Conservation (phyloP, 2,113 vertebrate species). For the Macaca fascicularis region DNA sequence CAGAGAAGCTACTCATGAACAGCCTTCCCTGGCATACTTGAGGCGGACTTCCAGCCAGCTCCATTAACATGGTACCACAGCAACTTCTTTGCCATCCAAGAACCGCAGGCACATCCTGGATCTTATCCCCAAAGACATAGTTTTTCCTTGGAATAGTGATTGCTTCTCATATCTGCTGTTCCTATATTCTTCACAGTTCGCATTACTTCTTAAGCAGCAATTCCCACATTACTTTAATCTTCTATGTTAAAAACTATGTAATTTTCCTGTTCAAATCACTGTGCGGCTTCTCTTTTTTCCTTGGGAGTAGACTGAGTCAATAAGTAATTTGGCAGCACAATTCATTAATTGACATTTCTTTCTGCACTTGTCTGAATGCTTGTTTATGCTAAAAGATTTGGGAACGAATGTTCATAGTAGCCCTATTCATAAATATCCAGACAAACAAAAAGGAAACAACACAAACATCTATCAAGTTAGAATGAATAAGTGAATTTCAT, state of each 20-base stretch:
- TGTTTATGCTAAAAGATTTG: background rate
- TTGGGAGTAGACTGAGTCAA: background rate
- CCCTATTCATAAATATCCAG: background rate
- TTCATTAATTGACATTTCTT: background rate
- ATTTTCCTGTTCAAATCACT: background rate
- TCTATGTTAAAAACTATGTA: background rate
- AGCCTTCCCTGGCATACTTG: background rate
- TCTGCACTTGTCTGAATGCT: background rate
- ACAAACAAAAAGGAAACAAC: background rate
- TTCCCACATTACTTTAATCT: background rate
- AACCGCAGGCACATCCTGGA: accelerated
- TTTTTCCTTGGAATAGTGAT: background rate
- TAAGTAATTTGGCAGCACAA: background rate
- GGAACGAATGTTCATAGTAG: background rate
- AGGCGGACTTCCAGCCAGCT: background rate
- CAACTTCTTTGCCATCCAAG: background rate
- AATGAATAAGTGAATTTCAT: background rate
- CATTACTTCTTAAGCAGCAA: background rate
- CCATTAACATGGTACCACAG: accelerated
- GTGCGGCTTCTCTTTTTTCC: background rate
- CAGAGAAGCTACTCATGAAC: background rate
- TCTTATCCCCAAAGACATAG: background rate
- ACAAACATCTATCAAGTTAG: background rate
- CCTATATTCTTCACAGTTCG: background rate
- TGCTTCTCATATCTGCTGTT: background rate